These are phyloP conservation scores for Chloebia gouldiae DNA, from an alignment of 2,113 vertebrate species.

Conservation along the genomic window DNA sequence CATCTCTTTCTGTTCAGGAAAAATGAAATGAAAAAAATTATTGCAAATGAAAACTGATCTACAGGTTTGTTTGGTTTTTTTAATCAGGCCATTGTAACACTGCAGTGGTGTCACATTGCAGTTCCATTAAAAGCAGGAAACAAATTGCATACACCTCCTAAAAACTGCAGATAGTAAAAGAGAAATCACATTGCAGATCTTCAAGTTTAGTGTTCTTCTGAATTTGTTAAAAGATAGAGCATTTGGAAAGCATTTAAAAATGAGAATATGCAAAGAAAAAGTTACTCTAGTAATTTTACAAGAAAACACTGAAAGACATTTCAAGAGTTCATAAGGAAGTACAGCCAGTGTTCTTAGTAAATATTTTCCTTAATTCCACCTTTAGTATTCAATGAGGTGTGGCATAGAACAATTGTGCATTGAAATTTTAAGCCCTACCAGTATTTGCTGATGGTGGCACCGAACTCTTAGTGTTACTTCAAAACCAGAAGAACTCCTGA, in stretches of 20 bases:
- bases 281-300: background rate
- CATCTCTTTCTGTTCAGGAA: background rate
- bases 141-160: background rate
- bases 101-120: background rate
- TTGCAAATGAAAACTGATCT: background rate
- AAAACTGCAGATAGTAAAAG: background rate
- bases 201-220: background rate
- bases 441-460: background rate
- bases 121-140: background rate
- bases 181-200: background rate
- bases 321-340: conserved; percentile 7
- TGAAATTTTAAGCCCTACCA: background rate
- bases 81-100: background rate
- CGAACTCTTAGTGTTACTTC: background rate
- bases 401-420: background rate
- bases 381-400: background rate
- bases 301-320: background rate
- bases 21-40: background rate
- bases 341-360: background rate
- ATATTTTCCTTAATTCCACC: background rate
- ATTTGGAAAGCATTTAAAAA: background rate
- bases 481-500: background rate
- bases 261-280: background rate
- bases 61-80: background rate
- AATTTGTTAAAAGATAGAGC: background rate